Conservation (phyloP, 2,113 vertebrate genomes). For the Sapajus apella region DNA sequence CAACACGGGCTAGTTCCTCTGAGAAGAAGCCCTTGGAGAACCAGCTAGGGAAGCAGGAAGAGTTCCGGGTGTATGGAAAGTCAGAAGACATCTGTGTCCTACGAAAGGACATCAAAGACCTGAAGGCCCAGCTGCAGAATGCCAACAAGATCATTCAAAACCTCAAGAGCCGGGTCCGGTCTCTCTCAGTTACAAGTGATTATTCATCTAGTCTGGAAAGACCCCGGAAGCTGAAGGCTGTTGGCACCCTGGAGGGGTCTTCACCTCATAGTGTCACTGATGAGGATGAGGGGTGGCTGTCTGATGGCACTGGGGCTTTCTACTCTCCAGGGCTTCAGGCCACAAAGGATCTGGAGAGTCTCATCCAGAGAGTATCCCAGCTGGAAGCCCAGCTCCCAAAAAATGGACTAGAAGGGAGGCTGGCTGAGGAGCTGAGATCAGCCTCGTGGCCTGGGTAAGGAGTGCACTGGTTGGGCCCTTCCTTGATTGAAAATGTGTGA, state of each 20-base stretch:
- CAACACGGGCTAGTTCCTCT: neutral
- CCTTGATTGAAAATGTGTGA: neutral
- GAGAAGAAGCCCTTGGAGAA: conserved; percentile 38
- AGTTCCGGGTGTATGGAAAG: conserved; percentile 13
- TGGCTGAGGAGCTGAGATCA: conserved; percentile 83
- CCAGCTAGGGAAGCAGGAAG: conserved; percentile 44
- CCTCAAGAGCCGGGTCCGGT: conserved; percentile 87
- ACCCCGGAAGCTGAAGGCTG: conserved; percentile 80
- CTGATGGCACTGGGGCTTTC: conserved; percentile 81
- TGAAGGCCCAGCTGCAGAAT: conserved; percentile 89
- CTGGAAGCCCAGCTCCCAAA: conserved; percentile 92
- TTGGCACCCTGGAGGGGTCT: conserved; percentile 79
- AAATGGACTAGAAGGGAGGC: conserved; percentile 76
- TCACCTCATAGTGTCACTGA: conserved; percentile 87
- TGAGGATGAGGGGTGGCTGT: conserved; percentile 93
- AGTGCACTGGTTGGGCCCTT: rapidly evolving
- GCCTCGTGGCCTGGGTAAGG: conserved; percentile 89
- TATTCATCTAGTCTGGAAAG: conserved; percentile 91
- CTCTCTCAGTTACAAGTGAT: conserved; percentile 88
- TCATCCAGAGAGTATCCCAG: conserved; percentile 89
- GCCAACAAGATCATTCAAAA: conserved; percentile 89
- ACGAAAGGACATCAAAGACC: conserved; percentile 89
- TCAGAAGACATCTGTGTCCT: conserved; percentile 80
- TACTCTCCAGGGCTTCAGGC: conserved; percentile 79
- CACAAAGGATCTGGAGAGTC: conserved; percentile 85